A percentile compares a stretch with the other conserved stretches of the same genome.
phyloP scores from a whole-genome alignment of 2,797 vertebrate genomes.

The Syngnathus rostellatus region DNA sequence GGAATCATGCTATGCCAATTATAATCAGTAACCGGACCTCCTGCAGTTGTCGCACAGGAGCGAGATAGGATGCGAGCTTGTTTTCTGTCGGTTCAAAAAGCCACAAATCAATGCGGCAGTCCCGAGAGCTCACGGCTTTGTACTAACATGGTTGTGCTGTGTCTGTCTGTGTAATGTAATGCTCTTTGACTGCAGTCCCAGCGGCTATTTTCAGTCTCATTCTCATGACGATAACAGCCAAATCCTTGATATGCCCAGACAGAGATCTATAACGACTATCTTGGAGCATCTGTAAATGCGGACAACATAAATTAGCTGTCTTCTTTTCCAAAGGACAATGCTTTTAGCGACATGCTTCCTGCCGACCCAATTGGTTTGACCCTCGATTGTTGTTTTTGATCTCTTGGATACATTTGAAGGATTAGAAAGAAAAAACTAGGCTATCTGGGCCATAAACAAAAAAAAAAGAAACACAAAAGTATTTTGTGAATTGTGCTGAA shows the following conservation, averaged over 20 bases:
- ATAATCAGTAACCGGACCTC: constrained; percentile 45
- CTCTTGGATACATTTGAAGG: neutral
- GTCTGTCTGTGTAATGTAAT: constrained; percentile 29
- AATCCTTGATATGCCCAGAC: constrained; percentile 38
- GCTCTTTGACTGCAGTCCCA: constrained; percentile 45
- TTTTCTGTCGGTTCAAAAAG: constrained; percentile 38
- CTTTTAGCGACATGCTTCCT: constrained; percentile 17
- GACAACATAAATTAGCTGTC: constrained; percentile 17
- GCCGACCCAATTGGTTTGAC: constrained; percentile 26
- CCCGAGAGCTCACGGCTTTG: constrained; percentile 29
- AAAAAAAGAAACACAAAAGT: neutral
- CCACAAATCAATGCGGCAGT: constrained; percentile 40
- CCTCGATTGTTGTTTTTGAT: constrained; percentile 7
- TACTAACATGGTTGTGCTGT: constrained; percentile 39
- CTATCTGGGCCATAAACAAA: neutral
- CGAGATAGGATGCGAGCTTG: constrained; percentile 18
- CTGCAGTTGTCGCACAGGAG: constrained; percentile 32
- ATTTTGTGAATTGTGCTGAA: neutral
- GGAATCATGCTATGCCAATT: constrained; percentile 26
- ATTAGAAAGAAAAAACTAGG: constrained; percentile 8
- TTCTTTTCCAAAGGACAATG: constrained; percentile 22
- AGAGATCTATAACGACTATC: constrained; percentile 21
- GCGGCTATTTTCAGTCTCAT: constrained; percentile 53
- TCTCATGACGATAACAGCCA: constrained; percentile 48
- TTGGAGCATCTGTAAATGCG: constrained; percentile 36